phyloP scores from a whole-genome alignment of 1,140 invertebrate species.

The Sitophilus oryzae region DNA sequence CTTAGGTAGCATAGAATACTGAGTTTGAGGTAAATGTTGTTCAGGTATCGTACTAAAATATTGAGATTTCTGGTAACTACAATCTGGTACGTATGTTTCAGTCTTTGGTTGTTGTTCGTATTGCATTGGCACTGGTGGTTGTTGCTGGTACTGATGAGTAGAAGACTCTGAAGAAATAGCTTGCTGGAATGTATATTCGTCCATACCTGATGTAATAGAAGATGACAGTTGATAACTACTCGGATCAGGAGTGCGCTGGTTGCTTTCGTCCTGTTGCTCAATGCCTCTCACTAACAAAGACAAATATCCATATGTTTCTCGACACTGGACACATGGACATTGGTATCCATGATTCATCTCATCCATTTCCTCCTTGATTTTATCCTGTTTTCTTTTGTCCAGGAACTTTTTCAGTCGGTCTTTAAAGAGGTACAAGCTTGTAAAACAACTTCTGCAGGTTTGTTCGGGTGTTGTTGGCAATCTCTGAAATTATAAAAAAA shows the following conservation, averaged over 20 bases:
- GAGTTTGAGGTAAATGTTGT: too few relatives aligned
- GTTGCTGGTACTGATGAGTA: too few relatives aligned
- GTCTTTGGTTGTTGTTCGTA: neutral
- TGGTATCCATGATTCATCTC: neutral
- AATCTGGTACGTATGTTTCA: neutral
- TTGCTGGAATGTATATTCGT: too few relatives aligned
- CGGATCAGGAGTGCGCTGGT: too few relatives aligned
- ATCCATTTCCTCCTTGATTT: neutral
- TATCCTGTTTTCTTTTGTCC: neutral
- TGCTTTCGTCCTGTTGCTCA: neutral
- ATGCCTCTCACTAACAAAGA: neutral
- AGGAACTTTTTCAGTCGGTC: neutral
- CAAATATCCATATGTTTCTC: neutral
- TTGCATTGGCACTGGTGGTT: neutral
- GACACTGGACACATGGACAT: neutral
- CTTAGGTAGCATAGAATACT: neutral
- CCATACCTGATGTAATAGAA: too few relatives aligned
- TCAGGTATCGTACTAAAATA: too few relatives aligned
- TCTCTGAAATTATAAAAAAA: too few relatives aligned
- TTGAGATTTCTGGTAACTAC: neutral
- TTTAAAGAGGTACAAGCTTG: neutral
- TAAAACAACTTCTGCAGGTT: neutral
- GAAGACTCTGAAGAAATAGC: too few relatives aligned
- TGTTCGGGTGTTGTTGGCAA: neutral
- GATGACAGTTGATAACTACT: too few relatives aligned